Conservation (phyloP, 2,888 invertebrate species). For the Eumacrocentrus americanus region DNA sequence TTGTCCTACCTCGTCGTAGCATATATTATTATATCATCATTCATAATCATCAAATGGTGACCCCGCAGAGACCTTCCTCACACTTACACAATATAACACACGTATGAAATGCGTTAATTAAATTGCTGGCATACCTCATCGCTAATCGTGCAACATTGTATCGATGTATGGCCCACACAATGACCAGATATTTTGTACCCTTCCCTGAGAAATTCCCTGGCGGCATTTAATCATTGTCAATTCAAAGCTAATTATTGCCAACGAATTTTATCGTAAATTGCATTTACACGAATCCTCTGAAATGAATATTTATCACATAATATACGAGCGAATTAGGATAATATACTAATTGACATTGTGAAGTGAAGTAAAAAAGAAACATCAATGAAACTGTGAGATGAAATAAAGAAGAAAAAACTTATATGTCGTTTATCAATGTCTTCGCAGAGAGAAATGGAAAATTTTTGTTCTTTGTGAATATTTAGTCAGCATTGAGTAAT, state of each 20-base stretch:
- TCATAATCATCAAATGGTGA: too few relatives aligned
- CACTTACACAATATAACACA: too few relatives aligned
- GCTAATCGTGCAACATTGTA: too few relatives aligned
- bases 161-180: too few relatives aligned
- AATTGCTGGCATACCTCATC: too few relatives aligned
- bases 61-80: too few relatives aligned
- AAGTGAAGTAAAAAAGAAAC: not conserved
- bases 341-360: not conserved
- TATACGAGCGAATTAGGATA: not conserved
- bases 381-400: not conserved
- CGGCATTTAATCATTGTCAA: not conserved
- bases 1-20: slow-evolving; percentile 1
- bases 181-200: too few relatives aligned
- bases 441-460: too few relatives aligned
- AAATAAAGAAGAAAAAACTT: not conserved
- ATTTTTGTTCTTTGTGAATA: not conserved
- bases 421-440: not conserved
- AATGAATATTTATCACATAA: not conserved
- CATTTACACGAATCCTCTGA: not conserved
- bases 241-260: not conserved
- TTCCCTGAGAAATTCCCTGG: not conserved
- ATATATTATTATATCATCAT: too few relatives aligned
- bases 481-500: too few relatives aligned
- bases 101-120: too few relatives aligned
- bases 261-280: not conserved